Conservation (phyloP, 92 coral and sea anemone genomes). For the Isaurus tuberculatus region DNA sequence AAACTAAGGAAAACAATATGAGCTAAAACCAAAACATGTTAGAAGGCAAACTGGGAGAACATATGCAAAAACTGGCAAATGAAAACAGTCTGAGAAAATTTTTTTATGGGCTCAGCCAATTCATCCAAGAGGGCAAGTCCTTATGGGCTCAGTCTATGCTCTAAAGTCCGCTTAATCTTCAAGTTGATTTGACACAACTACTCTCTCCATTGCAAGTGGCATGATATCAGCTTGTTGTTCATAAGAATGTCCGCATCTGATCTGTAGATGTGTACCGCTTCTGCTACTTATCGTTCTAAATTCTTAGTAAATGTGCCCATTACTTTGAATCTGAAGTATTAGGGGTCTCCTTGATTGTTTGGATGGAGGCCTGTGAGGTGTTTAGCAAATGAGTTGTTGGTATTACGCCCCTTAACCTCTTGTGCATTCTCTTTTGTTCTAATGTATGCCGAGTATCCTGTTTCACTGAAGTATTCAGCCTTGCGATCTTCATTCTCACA, state of each 20-base stretch:
- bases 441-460: not conserved
- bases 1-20: not conserved
- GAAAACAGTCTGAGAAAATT: too few species aligned
- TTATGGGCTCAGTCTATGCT: not conserved
- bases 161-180: not conserved
- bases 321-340: not conserved
- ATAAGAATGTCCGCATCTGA: not conserved
- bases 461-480: not conserved
- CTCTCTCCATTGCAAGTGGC: not conserved
- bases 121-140: not conserved
- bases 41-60: not conserved
- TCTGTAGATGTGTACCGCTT: not conserved
- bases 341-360: not conserved
- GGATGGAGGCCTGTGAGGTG: not conserved
- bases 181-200: not conserved
- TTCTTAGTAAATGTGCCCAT: not conserved
- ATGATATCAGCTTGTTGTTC: not conserved
- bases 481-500: constrained; percentile 6
- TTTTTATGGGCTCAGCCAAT: not conserved
- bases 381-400: not conserved
- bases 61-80: too few species aligned
- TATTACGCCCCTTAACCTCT: not conserved
- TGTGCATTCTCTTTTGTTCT: constrained; percentile 10
- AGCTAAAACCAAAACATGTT: not conserved
- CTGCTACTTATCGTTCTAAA: not conserved